Conservation (phyloP, 2,797 vertebrate genomes). For the Setipinna tenuifilis region DNA sequence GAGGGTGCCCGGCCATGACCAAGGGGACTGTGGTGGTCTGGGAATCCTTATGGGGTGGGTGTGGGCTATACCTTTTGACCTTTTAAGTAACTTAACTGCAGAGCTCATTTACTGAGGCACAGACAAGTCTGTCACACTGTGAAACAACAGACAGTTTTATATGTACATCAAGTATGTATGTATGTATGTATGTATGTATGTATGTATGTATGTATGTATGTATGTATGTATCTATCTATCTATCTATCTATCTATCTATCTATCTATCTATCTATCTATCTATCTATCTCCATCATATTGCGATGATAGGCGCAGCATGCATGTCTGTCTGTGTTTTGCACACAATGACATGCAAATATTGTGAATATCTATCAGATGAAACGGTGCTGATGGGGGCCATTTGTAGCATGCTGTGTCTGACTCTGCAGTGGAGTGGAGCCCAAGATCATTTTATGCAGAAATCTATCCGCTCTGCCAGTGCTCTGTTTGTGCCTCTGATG, state of each 20-base stretch:
- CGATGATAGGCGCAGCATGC: too few relatives aligned
- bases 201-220: slow-evolving; percentile 5
- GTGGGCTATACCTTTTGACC: slow-evolving; percentile 15
- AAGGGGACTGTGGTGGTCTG: neutral
- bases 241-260: slow-evolving; percentile 40
- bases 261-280: slow-evolving; percentile 37
- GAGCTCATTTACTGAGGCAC: slow-evolving; percentile 36
- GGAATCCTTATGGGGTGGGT: neutral
- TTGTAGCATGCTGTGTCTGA: too few relatives aligned
- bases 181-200: neutral
- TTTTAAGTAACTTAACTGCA: slow-evolving; percentile 50
- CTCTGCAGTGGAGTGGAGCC: neutral
- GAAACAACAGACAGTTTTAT: neutral
- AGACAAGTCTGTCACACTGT: neutral
- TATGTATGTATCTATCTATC: slow-evolving; percentile 33
- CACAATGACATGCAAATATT: too few relatives aligned
- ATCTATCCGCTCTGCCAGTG: too few relatives aligned
- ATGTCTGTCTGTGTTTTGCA: too few relatives aligned
- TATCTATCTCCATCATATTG: neutral
- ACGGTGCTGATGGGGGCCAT: too few relatives aligned
- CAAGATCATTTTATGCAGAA: too few relatives aligned
- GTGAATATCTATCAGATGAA: too few relatives aligned
- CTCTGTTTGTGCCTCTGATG: too few relatives aligned
- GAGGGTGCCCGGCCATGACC: neutral
- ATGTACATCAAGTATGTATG: neutral